Conservation (phyloP, 2,797 vertebrate genomes). For the Ispidina lecontei region DNA sequence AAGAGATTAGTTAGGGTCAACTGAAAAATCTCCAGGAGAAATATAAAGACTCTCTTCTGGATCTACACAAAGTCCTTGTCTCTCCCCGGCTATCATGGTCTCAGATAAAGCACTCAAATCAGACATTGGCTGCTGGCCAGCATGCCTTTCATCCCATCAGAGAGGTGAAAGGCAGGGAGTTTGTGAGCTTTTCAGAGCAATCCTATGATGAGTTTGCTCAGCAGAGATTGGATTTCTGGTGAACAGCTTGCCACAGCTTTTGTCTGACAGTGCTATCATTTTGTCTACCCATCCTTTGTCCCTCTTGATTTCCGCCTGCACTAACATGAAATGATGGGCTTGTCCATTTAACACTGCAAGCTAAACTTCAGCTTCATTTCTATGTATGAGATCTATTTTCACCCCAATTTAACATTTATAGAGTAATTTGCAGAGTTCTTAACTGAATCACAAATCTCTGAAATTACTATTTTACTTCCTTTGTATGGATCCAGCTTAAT, state of each 20-base stretch:
- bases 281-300: background rate
- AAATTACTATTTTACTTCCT: constrained; percentile 42
- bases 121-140: background rate
- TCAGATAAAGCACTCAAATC: constrained; percentile 5
- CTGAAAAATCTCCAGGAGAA: constrained; percentile 6
- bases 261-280: background rate
- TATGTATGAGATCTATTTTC: constrained; percentile 61
- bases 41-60: background rate
- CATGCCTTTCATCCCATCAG: background rate
- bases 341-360: constrained; percentile 10
- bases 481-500: background rate
- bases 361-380: constrained; percentile 64
- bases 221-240: background rate
- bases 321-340: background rate
- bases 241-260: constrained; percentile 40
- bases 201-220: background rate
- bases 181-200: constrained; percentile 36
- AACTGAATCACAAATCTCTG: constrained; percentile 36
- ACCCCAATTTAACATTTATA: constrained; percentile 57
- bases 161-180: constrained; percentile 31
- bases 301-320: background rate
- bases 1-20: background rate
- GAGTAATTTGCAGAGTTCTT: constrained; percentile 55
- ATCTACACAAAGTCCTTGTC: background rate
- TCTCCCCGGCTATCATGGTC: background rate